These are phyloP conservation scores for Montipora efflorescens DNA, from an alignment of 64 coral and sea anemone genomes.

Conservation along the genomic window DNA sequence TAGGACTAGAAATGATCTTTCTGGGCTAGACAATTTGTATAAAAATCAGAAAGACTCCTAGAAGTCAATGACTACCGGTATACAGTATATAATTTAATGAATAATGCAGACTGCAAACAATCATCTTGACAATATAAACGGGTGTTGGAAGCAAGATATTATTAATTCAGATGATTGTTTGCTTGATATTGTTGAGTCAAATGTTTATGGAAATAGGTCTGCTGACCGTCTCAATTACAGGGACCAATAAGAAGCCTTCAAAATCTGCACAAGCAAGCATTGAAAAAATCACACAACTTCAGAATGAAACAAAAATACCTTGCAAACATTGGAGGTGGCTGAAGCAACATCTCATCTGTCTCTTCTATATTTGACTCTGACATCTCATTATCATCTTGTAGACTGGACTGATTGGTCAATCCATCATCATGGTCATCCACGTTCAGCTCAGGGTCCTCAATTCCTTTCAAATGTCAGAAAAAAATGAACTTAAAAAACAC, in stretches of 20 bases:
- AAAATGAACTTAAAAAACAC: neutral
- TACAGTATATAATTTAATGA: no score
- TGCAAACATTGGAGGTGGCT: slow-evolving; percentile 90
- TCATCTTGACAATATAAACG: no score
- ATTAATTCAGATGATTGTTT: no score
- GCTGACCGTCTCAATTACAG: neutral
- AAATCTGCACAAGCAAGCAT: neutral
- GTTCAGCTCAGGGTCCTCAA: neutral
- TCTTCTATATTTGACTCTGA: neutral
- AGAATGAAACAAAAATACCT: slow-evolving; percentile 45
- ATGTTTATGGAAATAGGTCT: no score
- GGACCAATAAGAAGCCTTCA: neutral
- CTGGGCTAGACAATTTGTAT: no score
- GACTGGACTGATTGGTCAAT: neutral
- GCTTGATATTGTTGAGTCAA: no score
- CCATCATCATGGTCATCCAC: neutral
- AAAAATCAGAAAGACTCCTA: no score
- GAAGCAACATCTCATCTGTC: slow-evolving; percentile 47
- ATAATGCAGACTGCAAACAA: no score
- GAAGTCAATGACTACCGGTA: no score
- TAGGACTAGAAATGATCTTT: no score
- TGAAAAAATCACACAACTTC: neutral
- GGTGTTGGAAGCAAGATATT: no score
- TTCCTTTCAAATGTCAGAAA: neutral
- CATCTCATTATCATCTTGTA: neutral